Evolutionary conservation across 2,113 vertebrate genomes (phyloP).

Genomic region (Colinus virginianus): DNA sequence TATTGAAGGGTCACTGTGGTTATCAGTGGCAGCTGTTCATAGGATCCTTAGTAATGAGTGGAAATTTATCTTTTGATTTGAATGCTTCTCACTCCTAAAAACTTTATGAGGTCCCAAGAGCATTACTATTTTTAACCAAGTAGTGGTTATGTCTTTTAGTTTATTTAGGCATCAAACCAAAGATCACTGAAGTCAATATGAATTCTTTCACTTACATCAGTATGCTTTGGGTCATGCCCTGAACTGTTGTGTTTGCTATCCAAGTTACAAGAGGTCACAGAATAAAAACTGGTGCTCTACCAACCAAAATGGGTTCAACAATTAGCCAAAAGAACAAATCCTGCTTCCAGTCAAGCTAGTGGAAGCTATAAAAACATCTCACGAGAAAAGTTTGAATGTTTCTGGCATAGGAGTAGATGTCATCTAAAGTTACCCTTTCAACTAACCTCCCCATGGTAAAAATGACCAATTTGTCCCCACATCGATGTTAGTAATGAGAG

Average conservation of each 20-base stretch:
- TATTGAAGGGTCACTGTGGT: not conserved
- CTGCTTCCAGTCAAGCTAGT: not conserved
- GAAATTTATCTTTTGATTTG: conserved; percentile 30
- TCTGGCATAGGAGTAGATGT: not conserved
- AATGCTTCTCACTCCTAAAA: conserved; percentile 21
- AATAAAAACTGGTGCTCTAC: not conserved
- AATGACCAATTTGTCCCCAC: not conserved
- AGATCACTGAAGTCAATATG: conserved; percentile 34
- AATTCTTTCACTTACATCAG: conserved; percentile 51
- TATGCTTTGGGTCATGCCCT: conserved; percentile 25
- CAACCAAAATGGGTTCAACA: not conserved
- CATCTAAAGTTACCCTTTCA: not conserved
- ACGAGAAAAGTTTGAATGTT: not conserved
- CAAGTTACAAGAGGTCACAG: conserved; percentile 4
- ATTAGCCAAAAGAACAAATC: not conserved
- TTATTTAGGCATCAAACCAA: conserved; percentile 56
- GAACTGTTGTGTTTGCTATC: not conserved
- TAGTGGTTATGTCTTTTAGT: conserved; percentile 1
- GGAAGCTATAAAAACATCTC: not conserved
- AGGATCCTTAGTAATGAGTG: not conserved
- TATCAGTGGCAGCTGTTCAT: not conserved
- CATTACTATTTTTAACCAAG: conserved; percentile 47
- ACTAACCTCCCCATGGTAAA: not conserved
- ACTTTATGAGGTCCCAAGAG: conserved; percentile 8
- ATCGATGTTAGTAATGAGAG: not conserved